Base-by-base conservation (phyloP, 30 jellyfish, hydroid and myxozoan species). In the Morbakka virulenta region DNA sequence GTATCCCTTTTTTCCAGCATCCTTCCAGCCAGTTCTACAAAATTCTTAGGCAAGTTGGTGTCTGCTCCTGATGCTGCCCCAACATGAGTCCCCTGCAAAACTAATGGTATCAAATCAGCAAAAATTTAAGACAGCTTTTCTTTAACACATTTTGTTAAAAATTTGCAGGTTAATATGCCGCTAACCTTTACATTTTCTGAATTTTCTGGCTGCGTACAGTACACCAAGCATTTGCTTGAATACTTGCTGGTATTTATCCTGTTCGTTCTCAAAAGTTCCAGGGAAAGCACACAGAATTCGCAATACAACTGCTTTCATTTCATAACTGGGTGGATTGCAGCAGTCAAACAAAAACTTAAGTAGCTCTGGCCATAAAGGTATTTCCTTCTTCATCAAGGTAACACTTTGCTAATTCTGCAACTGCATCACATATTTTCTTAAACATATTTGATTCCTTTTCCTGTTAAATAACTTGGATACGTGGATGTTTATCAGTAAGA, bases 271-370 rank as follows among this genome's bases (percentile, higher is more conserved):
- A 79, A 91, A 91, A 0, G 84, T 73, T 31, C 98, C 98, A 76
- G 98, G 98, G 41, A 91, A 91, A 0, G 85, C 89, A 31, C 98
- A n/a, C n/a, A n/a, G n/a, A n/a, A n/a, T n/a, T n/a, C n/a, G n/a
- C n/a, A n/a, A n/a, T n/a, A n/a, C n/a, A n/a, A n/a, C n/a, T n/a
- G n/a, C n/a, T n/a, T n/a, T n/a, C n/a, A n/a, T n/a, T n/a, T n/a
- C n/a, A n/a, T n/a, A n/a, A n/a, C n/a, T n/a, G n/a, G n/a, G n/a
- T n/a, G n/a, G n/a, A n/a, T n/a, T n/a, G n/a, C n/a, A n/a, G n/a
- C n/a, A n/a, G n/a, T n/a, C n/a, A n/a, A n/a, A n/a, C n/a, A n/a
- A n/a, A n/a, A n/a, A n/a, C n/a, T n/a, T n/a, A n/a, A n/a, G n/a
- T n/a, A n/a, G n/a, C n/a, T n/a, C n/a, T n/a, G n/a, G n/a, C n/a